Evolutionary conservation across 2,888 invertebrate genomes (phyloP), one percentile per base, ranked within the genome.

Genomic region (Oscheius sp.): DNA sequence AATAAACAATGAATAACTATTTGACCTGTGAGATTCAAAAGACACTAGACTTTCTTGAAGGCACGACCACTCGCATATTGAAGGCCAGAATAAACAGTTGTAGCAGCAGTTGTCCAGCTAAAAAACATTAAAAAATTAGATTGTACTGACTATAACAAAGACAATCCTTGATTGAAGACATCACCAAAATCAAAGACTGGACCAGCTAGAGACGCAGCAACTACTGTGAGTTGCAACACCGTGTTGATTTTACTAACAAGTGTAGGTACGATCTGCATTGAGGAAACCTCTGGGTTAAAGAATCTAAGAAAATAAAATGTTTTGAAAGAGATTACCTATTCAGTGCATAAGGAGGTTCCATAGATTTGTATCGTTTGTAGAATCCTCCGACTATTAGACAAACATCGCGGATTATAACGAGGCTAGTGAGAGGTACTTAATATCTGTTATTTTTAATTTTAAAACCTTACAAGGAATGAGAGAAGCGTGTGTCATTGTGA

Each of bases 211-310:
- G 95, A 93, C 0, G 92, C 90, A 45, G 93, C 94, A 65, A 95
- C 93, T 73, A 96, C 89, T 48, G 91, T 88, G 53, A 97, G 89
- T 88, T 97, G 96, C 31, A 97, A 89, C 4, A 91, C 92, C 6
- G 96, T 97, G 88, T 97, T 97, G 1, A 87, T 74, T 89, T 97
- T 97, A 88, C 96, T 96, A 50, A 94, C 91, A 66, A 92, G 90
- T 12, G 96, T 95, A 5, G 97, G 97, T 20, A 93, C 92, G 58
- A 97, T 89, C 66, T 80, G 79, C 75, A 85, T 82, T 33, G 84
- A 81, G 0, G 82, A 82, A 25, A 85, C 82, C 34, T 82, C 79
- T 0, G 85, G 83, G 66, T 85, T 80, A 72, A 85, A 85, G 67
- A 79, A 85, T 27, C 78, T 70, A 48, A 74, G 52, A 65, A 65